phyloP scores from a whole-genome alignment of 2,888 invertebrate genomes.

The Volucella zonaria region DNA sequence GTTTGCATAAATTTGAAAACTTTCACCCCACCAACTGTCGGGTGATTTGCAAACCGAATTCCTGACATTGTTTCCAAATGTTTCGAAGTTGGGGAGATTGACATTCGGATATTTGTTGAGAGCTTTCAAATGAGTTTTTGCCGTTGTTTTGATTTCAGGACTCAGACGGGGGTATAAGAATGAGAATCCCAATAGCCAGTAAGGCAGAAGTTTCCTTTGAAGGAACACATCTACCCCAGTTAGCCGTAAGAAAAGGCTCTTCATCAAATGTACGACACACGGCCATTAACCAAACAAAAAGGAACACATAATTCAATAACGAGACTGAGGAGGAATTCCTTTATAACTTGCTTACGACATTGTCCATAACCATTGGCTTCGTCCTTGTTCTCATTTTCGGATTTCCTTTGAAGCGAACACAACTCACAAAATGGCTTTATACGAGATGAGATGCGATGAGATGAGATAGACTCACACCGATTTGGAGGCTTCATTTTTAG shows the following conservation, averaged over 20 bases:
- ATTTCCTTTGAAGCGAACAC: slow-evolving; percentile 15
- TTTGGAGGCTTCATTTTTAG: not conserved
- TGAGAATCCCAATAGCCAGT: too few relatives aligned
- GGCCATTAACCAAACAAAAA: slow-evolving; percentile 7
- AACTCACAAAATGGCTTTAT: not conserved
- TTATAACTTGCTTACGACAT: slow-evolving; percentile 40
- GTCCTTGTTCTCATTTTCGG: not conserved
- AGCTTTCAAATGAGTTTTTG: not conserved
- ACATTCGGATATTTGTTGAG: not conserved
- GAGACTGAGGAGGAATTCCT: not conserved
- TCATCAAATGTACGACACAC: slow-evolving; percentile 1
- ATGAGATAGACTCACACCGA: slow-evolving; percentile 23
- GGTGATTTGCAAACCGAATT: not conserved
- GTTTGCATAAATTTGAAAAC: slow-evolving; percentile 24
- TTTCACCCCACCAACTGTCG: not conserved
- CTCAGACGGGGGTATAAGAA: too few relatives aligned
- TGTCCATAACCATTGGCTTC: not conserved
- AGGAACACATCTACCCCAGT: too few relatives aligned
- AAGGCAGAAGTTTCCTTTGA: too few relatives aligned
- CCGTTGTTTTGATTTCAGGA: not conserved
- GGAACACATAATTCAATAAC: slow-evolving; percentile 38
- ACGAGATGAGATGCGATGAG: not conserved
- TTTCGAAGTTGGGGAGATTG: not conserved
- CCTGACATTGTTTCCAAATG: not conserved
- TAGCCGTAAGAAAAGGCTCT: not conserved